phyloP scores from a whole-genome alignment of 2,797 vertebrate species.

The Chrosomus eos region DNA sequence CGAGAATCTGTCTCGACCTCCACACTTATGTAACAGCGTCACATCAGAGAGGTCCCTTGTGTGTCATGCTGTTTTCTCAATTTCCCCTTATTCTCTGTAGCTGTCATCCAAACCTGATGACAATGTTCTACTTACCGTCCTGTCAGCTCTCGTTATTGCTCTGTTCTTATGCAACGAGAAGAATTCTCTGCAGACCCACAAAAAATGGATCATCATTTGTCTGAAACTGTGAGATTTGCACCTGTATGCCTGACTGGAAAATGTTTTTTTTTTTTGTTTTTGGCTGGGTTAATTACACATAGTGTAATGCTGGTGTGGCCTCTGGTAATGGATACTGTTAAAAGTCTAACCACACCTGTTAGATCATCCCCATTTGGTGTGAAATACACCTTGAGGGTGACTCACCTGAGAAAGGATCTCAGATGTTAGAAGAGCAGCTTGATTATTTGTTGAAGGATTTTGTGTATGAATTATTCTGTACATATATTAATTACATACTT shows the following conservation, averaged over 20 bases:
- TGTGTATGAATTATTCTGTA: neutral
- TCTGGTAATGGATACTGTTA: conserved; percentile 34
- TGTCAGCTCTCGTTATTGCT: conserved; percentile 18
- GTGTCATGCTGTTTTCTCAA: conserved; percentile 38
- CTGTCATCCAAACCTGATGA: conserved; percentile 36
- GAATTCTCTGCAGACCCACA: neutral
- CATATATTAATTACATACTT: neutral
- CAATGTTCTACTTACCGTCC: conserved; percentile 26
- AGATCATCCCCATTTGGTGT: conserved; percentile 7
- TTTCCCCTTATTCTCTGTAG: conserved; percentile 28
- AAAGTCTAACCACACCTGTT: conserved; percentile 2
- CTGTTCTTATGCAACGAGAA: neutral
- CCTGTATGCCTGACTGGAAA: neutral
- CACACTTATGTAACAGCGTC: conserved; percentile 38
- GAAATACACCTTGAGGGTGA: neutral
- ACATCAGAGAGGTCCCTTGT: conserved; percentile 30
- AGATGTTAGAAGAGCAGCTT: neutral
- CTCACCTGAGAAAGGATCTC: neutral
- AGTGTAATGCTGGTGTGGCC: conserved; percentile 30
- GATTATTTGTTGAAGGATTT: neutral
- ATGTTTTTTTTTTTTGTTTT: neutral
- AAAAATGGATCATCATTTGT: conserved; percentile 8
- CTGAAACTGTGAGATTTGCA: neutral
- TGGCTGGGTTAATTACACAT: conserved; percentile 17
- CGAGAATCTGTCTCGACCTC: conserved; percentile 34